These are phyloP conservation scores for Typhlichthys subterraneus DNA, from an alignment of 2,797 vertebrate species.

Conservation along the genomic window DNA sequence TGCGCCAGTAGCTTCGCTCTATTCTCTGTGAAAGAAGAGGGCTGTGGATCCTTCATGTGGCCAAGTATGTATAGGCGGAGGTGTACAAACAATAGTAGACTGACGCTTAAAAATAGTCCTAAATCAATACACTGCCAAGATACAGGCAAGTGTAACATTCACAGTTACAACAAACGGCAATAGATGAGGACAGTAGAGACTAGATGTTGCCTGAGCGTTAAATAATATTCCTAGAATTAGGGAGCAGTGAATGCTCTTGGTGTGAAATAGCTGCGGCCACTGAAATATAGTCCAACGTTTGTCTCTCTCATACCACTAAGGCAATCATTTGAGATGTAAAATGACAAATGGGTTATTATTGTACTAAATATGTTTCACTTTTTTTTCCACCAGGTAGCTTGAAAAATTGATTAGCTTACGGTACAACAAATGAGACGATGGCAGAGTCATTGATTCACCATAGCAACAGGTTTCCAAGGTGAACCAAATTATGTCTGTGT, in stretches of 20 bases:
- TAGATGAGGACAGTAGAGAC: not conserved
- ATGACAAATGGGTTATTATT: no score
- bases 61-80: no score
- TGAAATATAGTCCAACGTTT: not conserved
- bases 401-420: not conserved
- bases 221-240: no score
- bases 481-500: not conserved
- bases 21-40: no score
- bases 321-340: not conserved
- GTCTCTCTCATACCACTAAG: not conserved
- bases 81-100: no score
- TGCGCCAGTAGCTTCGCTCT: no score
- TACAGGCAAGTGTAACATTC: not conserved
- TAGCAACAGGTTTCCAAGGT: constrained; percentile 2
- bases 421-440: constrained; percentile 9
- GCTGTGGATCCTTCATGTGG: no score
- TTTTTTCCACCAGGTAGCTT: not conserved
- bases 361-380: no score
- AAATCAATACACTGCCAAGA: not conserved
- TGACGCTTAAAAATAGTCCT: not conserved
- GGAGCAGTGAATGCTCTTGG: not conserved
- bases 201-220: no score
- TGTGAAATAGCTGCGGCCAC: not conserved
- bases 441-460: constrained; percentile 5
- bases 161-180: not conserved